Base-by-base conservation (phyloP, 2,888 invertebrate species). In the Drosophila dives region DNA sequence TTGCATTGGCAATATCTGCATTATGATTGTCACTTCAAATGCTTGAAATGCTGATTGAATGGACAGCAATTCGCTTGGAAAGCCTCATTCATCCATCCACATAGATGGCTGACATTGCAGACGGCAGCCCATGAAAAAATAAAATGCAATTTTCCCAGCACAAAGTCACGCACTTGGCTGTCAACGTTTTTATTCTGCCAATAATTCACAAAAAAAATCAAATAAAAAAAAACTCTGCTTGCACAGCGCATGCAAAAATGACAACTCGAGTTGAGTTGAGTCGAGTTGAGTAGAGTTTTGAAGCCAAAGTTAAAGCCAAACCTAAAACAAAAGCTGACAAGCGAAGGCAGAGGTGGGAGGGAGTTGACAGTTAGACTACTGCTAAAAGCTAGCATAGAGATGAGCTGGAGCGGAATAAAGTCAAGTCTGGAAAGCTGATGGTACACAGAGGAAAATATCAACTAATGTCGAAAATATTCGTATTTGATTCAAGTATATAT, bases 1-100 rank as follows among this genome's bases (percentile, higher is more conserved):
- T 72, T 69, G 72, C 72, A 69, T 65, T 69, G 78, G 72, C 72
- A 81, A 80, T 83, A 88, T 80, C 86, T 83, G 85, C 89, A 87
- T 84, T 89, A 89, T 89, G 85, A 89, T 87, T 86, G 87, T 89
- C 85, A 86, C 89, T 86, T 86, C 75, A 89, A 76, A 75, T 75
- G 72, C 84, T 83, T 73, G 84, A 81, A 89, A 75, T 81, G 67
- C 85, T 86, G 89, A 89, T 89, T 86, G 89, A 89, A 89, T 86
- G 87, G 85, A 84, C 85, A 75, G 87, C 82, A 72, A 86, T 81
- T 89, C 87, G 77, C 62, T 84, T 42, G 85, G 87, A 86, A 86
- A 73, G 72, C 75, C 60, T 59, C 65, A 58, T 36, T 53, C 54
- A 63, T 74, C 38, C 26, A 55, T 12, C 54, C n/a, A 26, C 1